Evolutionary conservation across 2,113 vertebrate genomes (phyloP).

Genomic region (Gavialis gangeticus): DNA sequence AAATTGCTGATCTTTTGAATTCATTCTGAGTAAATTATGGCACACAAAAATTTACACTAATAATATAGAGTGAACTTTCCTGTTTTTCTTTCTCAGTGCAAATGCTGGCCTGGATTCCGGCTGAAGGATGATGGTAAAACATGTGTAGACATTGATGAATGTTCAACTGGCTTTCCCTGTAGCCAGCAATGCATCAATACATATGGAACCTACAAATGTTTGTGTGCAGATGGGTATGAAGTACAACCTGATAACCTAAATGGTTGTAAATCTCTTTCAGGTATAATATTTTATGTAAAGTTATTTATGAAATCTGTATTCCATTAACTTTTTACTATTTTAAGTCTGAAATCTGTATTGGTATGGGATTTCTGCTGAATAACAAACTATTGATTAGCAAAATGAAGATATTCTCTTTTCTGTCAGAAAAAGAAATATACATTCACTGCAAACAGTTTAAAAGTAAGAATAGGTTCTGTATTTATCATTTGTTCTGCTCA

Average conservation of each 20-base stretch:
- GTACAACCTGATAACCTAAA: conserved; percentile 87
- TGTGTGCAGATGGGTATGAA: conserved; percentile 94
- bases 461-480: neutral
- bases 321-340: neutral
- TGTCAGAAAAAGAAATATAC: neutral
- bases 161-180: conserved; percentile 91
- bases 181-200: conserved; percentile 98
- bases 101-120: conserved; percentile 97
- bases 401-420: neutral
- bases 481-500: neutral
- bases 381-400: neutral
- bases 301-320: neutral
- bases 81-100: conserved; percentile 85
- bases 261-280: conserved; percentile 94
- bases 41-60: neutral
- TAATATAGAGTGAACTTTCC: conserved; percentile 4
- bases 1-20: neutral
- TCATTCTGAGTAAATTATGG: neutral
- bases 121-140: conserved; percentile 97
- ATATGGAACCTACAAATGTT: conserved; percentile 94
- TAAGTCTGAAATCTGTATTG: neutral
- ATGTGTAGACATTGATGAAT: conserved; percentile 95
- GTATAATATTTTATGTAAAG: conserved; percentile 71
- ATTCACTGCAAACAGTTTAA: neutral
- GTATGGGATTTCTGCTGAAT: neutral